Evolutionary conservation across 2,797 vertebrate genomes (phyloP).

Genomic region (Oceanodroma leucorhoa): DNA sequence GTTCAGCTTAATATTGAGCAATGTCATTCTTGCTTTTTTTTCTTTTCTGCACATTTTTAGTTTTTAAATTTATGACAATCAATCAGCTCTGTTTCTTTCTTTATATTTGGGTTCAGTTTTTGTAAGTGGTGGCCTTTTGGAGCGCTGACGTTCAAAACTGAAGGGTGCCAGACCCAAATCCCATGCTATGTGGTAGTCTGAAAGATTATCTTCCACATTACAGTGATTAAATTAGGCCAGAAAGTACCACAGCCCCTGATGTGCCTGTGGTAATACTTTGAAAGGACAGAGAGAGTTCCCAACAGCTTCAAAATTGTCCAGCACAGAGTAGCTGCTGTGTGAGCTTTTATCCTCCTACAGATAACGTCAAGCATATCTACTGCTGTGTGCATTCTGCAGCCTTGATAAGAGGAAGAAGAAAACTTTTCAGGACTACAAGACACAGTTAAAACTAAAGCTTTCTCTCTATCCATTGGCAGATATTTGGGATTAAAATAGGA

Average conservation of each 20-base stretch:
- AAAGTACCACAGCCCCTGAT: slow-evolving; percentile 32
- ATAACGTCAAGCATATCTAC: slow-evolving; percentile 43
- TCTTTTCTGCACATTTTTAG: not conserved
- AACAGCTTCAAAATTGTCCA: slow-evolving; percentile 52
- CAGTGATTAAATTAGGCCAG: slow-evolving; percentile 57
- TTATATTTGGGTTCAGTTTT: not conserved
- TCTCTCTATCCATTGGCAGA: slow-evolving; percentile 6
- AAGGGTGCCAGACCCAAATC: slow-evolving; percentile 31
- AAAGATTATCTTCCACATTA: slow-evolving; percentile 52
- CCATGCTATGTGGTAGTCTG: slow-evolving; percentile 6
- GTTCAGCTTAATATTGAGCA: not conserved
- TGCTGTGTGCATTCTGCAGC: slow-evolving; percentile 32
- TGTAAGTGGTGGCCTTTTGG: not conserved
- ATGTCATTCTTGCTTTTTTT: not conserved
- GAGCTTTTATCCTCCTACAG: slow-evolving; percentile 49
- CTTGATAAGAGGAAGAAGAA: slow-evolving; percentile 51
- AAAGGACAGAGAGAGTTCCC: slow-evolving; percentile 47
- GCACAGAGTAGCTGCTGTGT: slow-evolving; percentile 20
- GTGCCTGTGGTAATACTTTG: slow-evolving; percentile 43
- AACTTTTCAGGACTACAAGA: slow-evolving; percentile 45
- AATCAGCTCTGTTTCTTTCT: not conserved
- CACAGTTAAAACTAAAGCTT: slow-evolving; percentile 16
- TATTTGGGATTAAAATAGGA: slow-evolving; percentile 19
- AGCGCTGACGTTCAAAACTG: slow-evolving; percentile 30
- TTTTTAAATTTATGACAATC: not conserved